Evolutionary conservation across 2,113 vertebrate genomes (phyloP).

Genomic region (Seriola dumerili): DNA sequence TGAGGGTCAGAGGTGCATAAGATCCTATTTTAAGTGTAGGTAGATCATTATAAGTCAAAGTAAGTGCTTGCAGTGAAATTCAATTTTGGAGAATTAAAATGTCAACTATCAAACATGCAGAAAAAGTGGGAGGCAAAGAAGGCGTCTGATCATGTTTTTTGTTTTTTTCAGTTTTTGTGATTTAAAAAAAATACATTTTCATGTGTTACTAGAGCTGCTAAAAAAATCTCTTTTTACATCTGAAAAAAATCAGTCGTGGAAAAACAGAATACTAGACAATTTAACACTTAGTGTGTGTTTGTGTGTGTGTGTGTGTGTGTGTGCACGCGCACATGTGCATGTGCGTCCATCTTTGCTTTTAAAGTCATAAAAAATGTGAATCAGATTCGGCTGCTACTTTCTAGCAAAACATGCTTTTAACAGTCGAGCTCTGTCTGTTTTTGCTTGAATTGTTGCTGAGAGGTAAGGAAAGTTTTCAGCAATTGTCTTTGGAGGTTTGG

Average conservation of each 20-base stretch:
- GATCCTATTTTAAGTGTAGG: slow-evolving; percentile 14
- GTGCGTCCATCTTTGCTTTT: slow-evolving; percentile 3
- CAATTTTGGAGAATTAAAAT: no score
- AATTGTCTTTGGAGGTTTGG: slow-evolving; percentile 5
- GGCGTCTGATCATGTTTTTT: neutral
- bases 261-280: neutral
- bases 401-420: slow-evolving; percentile 7
- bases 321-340: neutral
- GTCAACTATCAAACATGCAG: neutral
- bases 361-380: neutral
- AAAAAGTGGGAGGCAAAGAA: neutral
- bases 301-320: neutral
- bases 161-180: neutral
- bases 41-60: slow-evolving; percentile 34
- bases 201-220: neutral
- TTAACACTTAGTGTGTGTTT: neutral
- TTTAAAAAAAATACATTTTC: neutral
- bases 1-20: slow-evolving; percentile 28
- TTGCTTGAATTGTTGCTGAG: slow-evolving; percentile 36
- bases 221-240: neutral
- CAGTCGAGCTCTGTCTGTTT: neutral
- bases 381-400: neutral
- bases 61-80: neutral
- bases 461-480: slow-evolving; percentile 46
- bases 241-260: neutral